These are phyloP conservation scores for Acanthornis magna DNA, from an alignment of 2,797 vertebrate genomes.

Conservation along the genomic window DNA sequence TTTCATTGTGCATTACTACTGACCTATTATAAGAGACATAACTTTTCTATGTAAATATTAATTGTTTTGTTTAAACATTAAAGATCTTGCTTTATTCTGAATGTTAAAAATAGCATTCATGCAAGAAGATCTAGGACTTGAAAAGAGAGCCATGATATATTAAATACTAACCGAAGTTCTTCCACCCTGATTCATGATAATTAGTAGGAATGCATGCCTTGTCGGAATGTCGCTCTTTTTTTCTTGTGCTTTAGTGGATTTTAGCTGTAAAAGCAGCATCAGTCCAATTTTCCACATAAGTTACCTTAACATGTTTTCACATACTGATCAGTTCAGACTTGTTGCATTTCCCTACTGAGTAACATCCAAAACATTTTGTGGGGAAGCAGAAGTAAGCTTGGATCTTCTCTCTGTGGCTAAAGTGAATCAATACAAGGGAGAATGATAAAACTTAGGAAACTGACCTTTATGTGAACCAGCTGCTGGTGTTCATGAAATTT, in stretches of 20 bases:
- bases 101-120: constrained; percentile 32
- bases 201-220: constrained; percentile 40
- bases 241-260: constrained; percentile 30
- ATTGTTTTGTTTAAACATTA: constrained; percentile 67
- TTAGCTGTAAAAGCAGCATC: constrained; percentile 6
- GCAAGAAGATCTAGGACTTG: constrained; percentile 52
- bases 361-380: neutral
- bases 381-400: neutral
- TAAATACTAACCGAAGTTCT: constrained; percentile 49
- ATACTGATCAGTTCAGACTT: neutral
- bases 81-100: constrained; percentile 66
- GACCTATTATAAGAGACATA: constrained; percentile 65
- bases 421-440: neutral
- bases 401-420: neutral
- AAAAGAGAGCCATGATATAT: constrained; percentile 52
- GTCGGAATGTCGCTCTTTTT: constrained; percentile 62
- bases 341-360: neutral
- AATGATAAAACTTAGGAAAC: constrained; percentile 25
- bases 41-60: constrained; percentile 70
- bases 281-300: constrained; percentile 27
- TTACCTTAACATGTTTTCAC: constrained; percentile 18
- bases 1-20: constrained; percentile 59
- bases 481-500: constrained; percentile 57
- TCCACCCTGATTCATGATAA: constrained; percentile 53
- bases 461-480: constrained; percentile 58